phyloP scores from a whole-genome alignment of 2,113 vertebrate genomes.

The Podilymbus podiceps region DNA sequence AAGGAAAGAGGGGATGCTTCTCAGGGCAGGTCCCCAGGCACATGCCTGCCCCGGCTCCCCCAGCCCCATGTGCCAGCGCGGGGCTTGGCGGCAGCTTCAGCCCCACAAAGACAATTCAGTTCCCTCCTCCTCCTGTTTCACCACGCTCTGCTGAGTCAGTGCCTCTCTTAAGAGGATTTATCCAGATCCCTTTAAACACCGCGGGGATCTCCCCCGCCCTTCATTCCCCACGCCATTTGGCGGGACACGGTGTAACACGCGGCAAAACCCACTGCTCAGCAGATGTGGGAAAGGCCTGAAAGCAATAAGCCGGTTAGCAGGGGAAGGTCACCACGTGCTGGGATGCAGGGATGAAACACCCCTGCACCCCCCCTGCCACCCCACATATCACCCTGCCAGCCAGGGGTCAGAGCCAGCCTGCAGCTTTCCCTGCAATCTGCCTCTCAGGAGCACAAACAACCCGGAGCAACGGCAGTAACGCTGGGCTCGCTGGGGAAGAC shows the following conservation, averaged over 20 bases:
- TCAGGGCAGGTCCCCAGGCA: not conserved
- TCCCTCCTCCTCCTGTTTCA: not conserved
- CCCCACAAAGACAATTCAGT: not conserved
- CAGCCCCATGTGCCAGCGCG: not conserved
- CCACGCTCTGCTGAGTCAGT: conserved; percentile 36
- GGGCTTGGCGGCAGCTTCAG: not conserved
- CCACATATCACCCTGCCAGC: not conserved
- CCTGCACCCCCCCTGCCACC: too few species aligned
- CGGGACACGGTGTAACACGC: not conserved
- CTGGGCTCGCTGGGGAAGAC: rapidly evolving
- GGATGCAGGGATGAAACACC: not conserved
- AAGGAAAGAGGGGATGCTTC: not conserved
- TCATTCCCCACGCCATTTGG: not conserved
- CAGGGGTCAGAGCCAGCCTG: not conserved
- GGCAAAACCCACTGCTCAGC: not conserved
- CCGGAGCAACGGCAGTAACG: not conserved
- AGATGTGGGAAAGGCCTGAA: not conserved
- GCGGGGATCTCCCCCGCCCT: not conserved
- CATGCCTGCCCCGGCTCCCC: not conserved
- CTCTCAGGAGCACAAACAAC: not conserved
- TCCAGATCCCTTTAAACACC: conserved; percentile 10
- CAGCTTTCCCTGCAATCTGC: not conserved
- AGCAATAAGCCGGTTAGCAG: not conserved
- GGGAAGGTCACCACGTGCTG: not conserved
- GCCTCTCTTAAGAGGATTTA: conserved; percentile 39